These are phyloP conservation scores for Zaprionus davidi DNA, from an alignment of 1,140 invertebrate species.

Conservation along the genomic window DNA sequence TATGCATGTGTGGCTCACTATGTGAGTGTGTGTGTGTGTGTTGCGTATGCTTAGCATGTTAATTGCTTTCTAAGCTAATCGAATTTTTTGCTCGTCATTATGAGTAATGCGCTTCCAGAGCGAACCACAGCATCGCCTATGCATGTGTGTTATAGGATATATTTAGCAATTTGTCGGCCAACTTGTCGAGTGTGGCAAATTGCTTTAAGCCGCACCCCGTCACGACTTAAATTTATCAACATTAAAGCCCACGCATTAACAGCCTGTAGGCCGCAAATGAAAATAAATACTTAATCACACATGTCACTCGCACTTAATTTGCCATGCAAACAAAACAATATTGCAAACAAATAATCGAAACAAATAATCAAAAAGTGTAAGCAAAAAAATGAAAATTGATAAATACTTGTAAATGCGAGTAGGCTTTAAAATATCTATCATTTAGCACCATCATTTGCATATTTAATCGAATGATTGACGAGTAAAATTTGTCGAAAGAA, in stretches of 20 bases:
- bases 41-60: constrained; percentile 61
- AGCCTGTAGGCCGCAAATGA: constrained; percentile 39
- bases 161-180: constrained; percentile 75
- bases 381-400: constrained; percentile 16
- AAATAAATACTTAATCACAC: constrained; percentile 64
- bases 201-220: constrained; percentile 55
- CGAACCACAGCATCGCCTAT: background rate
- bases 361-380: constrained; percentile 16
- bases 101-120: constrained; percentile 65
- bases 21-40: constrained; percentile 19
- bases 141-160: constrained; percentile 35
- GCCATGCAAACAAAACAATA: constrained; percentile 68
- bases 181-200: constrained; percentile 67
- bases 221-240: constrained; percentile 49
- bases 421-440: constrained; percentile 17
- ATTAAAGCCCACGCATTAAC: constrained; percentile 48
- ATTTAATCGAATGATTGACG: constrained; percentile 26
- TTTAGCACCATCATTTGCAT: constrained; percentile 39
- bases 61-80: constrained; percentile 80
- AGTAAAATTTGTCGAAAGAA: background rate
- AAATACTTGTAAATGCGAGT: constrained; percentile 43
- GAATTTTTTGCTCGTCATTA: constrained; percentile 80
- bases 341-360: constrained; percentile 50
- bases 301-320: constrained; percentile 74
- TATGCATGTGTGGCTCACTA: constrained; percentile 5